phyloP scores from a whole-genome alignment of 2,888 invertebrate genomes.

The Ethmia dodecea region DNA sequence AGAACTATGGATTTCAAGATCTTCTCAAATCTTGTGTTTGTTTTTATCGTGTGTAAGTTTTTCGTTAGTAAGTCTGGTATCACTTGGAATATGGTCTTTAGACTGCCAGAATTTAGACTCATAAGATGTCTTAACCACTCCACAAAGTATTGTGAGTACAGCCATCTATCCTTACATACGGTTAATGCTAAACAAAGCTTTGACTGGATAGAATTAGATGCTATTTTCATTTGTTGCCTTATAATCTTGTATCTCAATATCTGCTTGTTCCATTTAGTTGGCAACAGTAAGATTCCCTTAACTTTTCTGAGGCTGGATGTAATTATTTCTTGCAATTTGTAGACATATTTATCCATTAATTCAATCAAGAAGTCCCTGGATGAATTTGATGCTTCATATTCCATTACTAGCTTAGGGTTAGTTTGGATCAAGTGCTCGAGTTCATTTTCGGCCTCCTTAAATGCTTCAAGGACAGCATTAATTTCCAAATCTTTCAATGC shows the following conservation, averaged over 20 bases:
- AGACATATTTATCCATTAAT: conserved; percentile 37
- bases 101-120: conserved; percentile 17
- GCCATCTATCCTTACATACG: conserved; percentile 32
- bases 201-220: conserved; percentile 27
- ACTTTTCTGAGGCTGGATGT: conserved; percentile 26
- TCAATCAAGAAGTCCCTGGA: conserved; percentile 34
- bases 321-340: conserved; percentile 29
- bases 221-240: conserved; percentile 39
- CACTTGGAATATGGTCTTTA: conserved; percentile 27
- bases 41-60: conserved; percentile 27
- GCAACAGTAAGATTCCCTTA: conserved; percentile 21
- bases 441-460: conserved; percentile 23
- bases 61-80: conserved; percentile 28
- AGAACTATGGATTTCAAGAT: conserved; percentile 25
- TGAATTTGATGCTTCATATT: conserved; percentile 19
- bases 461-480: conserved; percentile 23
- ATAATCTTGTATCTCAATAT: conserved; percentile 34
- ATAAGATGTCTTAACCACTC: conserved; percentile 37
- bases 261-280: conserved; percentile 29
- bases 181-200: conserved; percentile 31
- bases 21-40: conserved; percentile 29
- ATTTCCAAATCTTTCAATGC: conserved; percentile 22
- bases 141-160: conserved; percentile 34
- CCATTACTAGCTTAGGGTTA: conserved; percentile 26
- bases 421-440: conserved; percentile 26